Conservation (phyloP, 2,797 vertebrate genomes). For the Megalops cyprinoides region DNA sequence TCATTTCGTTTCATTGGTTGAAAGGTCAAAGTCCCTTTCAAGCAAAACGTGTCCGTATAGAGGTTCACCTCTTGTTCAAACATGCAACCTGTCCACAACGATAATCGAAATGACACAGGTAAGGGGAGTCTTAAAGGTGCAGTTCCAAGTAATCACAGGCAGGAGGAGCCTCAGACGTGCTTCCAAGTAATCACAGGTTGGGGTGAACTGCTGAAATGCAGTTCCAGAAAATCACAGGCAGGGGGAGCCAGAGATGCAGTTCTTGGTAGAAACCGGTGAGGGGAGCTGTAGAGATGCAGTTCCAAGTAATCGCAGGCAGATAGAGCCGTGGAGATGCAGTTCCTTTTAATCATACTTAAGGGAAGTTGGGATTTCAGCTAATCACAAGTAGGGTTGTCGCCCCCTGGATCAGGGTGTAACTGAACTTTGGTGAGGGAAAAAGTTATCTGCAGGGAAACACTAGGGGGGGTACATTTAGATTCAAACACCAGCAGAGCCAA, state of each 20-base stretch:
- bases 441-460: background rate
- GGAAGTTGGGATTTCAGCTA: conserved; percentile 6
- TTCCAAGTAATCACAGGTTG: conserved; percentile 32
- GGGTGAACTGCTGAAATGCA: conserved; percentile 33
- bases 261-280: background rate
- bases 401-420: background rate
- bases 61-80: conserved; percentile 39
- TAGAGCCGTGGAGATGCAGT: too few relatives aligned
- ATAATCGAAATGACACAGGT: conserved; percentile 27
- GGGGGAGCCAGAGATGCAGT: conserved; percentile 23
- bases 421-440: too few relatives aligned
- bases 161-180: conserved; percentile 34
- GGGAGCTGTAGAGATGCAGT: background rate
- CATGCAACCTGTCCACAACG: conserved; percentile 52
- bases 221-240: conserved; percentile 34
- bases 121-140: conserved; percentile 30
- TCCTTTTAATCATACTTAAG: too few relatives aligned
- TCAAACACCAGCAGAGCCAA: background rate
- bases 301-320: background rate
- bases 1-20: conserved; percentile 23
- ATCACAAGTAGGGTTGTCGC: background rate
- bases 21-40: conserved; percentile 45
- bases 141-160: conserved; percentile 36
- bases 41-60: conserved; percentile 38
- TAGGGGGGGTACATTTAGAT: background rate